Evolutionary conservation across 1,140 invertebrate genomes (phyloP), one percentile per base, ranked within the genome.

Genomic region (Drosophila santomea): DNA sequence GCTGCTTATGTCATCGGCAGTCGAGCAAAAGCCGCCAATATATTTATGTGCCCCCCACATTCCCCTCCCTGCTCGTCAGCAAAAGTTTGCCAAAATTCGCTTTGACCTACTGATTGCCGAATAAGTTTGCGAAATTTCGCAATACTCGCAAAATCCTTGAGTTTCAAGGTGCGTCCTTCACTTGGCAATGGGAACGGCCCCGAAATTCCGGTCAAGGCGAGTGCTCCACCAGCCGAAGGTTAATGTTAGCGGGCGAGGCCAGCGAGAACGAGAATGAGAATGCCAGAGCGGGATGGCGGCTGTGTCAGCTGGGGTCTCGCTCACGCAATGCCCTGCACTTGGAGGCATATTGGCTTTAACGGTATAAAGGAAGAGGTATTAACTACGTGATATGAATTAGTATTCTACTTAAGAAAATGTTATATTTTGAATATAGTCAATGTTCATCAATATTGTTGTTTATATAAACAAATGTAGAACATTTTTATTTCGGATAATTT

Each of bases 81-180:
- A 45, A 62, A 54, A 45, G 79, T 58, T 75, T 67, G 72, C 72
- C 41, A 83, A 84, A 77, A 77, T 71, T 77, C 43, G 76, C 52
- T 60, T 45, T 88, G 82, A 86, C 83, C 83, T 69, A 88, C 52
- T 89, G 75, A 62, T 43, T 58, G 60, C 39, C 72, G 78, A 76
- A 73, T 78, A 68, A 64, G 80, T 89, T 88, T 84, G 84, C 84
- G 28, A 89, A 88, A 80, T 84, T 86, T 89, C 66, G 84, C 80
- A 44, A 83, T 80, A 80, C 74, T 80, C 68, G 25, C 60, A 80
- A 88, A 88, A 84, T 88, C 84, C 84, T 89, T 88, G 84, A 80
- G 68, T 89, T 74, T 91, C 89, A 91, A 85, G 89, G 89, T 91
- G 76, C 73, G 79, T 89, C 84, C 81, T 89, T 91, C 89, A 86